Percentiles rank a stretch among this genome's conserved stretches.
phyloP scores from a whole-genome alignment of 2,797 vertebrate genomes.

The Acropternis orthonyx region DNA sequence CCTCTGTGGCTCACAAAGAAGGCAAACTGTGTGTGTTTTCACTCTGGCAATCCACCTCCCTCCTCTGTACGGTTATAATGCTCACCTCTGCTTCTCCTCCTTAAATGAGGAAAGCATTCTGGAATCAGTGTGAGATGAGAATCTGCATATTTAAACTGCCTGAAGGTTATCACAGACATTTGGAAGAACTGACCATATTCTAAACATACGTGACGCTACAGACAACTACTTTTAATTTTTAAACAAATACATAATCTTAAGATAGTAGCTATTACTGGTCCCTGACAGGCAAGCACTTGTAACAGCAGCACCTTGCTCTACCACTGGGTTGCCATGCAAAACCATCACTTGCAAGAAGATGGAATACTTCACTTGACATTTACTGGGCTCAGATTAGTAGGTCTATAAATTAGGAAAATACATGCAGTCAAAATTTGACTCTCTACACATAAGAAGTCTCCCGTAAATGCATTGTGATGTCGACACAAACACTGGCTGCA shows the following conservation, averaged over 20 bases:
- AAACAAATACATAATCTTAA: not conserved
- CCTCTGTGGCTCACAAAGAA: not conserved
- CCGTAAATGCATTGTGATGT: not conserved
- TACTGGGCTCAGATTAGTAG: not conserved
- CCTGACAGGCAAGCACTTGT: not conserved
- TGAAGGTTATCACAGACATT: not conserved
- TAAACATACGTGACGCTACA: not conserved
- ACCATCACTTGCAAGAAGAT: not conserved
- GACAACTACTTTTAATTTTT: not conserved
- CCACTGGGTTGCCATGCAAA: not conserved
- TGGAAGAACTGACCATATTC: not conserved
- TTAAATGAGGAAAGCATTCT: not conserved
- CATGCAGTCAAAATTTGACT: not conserved
- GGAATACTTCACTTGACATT: not conserved
- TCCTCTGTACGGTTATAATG: not conserved
- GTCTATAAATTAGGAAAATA: not conserved
- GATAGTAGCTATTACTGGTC: not conserved
- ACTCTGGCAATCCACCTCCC: not conserved
- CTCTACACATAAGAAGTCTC: not conserved
- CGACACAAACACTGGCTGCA: not conserved
- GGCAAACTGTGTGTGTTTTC: not conserved
- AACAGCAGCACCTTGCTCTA: not conserved
- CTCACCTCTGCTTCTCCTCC: not conserved
- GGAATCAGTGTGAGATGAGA: not conserved
- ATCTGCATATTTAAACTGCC: not conserved